Evolutionary conservation across 1,140 invertebrate species (phyloP), one percentile per base, ranked within the genome.

Genomic region (Cyrtorhinus lividipennis): DNA sequence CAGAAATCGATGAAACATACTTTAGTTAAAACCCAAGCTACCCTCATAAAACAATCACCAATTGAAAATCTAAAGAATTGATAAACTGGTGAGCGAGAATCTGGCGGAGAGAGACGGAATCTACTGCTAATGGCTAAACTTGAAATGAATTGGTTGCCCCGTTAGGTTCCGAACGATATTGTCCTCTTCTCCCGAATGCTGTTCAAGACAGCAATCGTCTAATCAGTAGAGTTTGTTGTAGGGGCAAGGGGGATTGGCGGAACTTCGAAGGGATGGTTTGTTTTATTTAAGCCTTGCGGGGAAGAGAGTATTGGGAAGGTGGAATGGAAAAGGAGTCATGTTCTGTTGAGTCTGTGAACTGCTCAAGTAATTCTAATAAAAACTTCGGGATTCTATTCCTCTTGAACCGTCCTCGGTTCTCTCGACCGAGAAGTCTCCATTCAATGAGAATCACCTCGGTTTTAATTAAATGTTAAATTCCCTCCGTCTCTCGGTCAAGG

Each of bases 131-230:
- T 53, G 48, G 48, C 12, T 53, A 53, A 53, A 53, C 48, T 53
- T 53, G 48, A 20, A 53, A 53, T 53, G 48, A 53, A 53, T 53
- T 53, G 48, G 48, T 53, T 20, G 8, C 48, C 8, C 38, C n/a
- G 38, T 44, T 44, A 44, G 38, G 8, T 44, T n/a, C n/a, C 20
- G 48, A 53, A 53, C 48, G 20, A 53, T n/a, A n/a, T 53, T 20
- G 48, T 10, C 20, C 48, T 20, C 10, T 20, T 20, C 10, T 22
- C 48, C 20, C 12, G 48, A 53, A 53, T 13, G 20, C 48, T 53
- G 48, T 53, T 53, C 12, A 20, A 53, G 48, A 53, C 48, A 53
- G 48, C 48, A 53, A 53, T 53, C 48, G 48, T 53, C 48, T 53
- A 53, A 53, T 53, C 20, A 53, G 10, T 53, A 22, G 48, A 22